Base-by-base conservation (phyloP, 1,140 invertebrate genomes). In the Drosophila punjabiensis region DNA sequence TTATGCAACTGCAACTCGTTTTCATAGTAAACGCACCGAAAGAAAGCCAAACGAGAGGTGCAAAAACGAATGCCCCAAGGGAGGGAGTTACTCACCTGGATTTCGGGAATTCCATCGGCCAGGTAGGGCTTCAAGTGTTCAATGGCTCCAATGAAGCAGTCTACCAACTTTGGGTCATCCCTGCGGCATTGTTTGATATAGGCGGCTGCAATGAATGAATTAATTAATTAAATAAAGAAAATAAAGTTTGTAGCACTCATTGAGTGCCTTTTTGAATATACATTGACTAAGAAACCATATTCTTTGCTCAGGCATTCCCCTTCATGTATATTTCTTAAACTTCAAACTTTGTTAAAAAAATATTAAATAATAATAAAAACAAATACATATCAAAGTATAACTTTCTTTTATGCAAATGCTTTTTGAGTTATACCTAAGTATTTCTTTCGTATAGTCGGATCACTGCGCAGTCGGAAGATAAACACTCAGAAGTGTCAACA, bases 121-220 rank as follows among this genome's bases (percentile, higher is more conserved):
- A 96, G 83, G 82, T 95, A 96, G 3, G 96, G 96, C 77, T 94
- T 94, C 55, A 96, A 86, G 90, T 96, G 95, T 66, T 96, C 95
- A 5, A 96, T 86, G 11, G 95, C 93, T 33, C 92, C 90, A 32
- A 95, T 95, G 55, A 96, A 93, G 79, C 96, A 96, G n/a, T 94
- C 84, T 43, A 95, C 93, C 20, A 96, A 62, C 63, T 96, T 92
- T 8, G 96, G 95, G 91, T 96, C 96, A 53, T 94, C 94, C 69
- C 94, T 94, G 37, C 94, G 94, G 79, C 96, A 96, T 92, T 95
- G 95, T 80, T 96, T 96, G 24, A 96, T 94, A 81, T 96, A 96
- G 55, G 95, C 94, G 16, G 96, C 96, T 96, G 93, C 37, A 94
- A 95, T 81, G 75, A 20, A 16, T 16, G 3, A 37, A 7, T 7